Base-by-base conservation (phyloP, 2,797 vertebrate species). In the Gallinago stenura region DNA sequence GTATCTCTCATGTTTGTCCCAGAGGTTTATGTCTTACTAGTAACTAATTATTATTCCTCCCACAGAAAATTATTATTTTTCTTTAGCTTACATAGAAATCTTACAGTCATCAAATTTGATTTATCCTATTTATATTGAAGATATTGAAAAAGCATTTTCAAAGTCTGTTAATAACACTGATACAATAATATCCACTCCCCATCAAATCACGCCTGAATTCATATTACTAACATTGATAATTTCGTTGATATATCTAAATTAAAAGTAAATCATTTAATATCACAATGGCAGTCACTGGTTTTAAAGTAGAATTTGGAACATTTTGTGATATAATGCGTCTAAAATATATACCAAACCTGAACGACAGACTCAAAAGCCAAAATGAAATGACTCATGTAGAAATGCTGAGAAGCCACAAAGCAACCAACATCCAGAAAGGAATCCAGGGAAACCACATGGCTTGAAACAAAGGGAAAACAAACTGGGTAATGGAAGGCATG, bases 401-500 rank as follows among this genome's bases (percentile, higher is more conserved):
- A 97, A 80, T 87, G 15, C 60, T 90, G 46, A 87, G 64, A 94
- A 90, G 89, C 35, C 87, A 5, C 72, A 93, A 95, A 93, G 71
- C 56, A 83, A 64, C 26, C 8, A 73, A 54, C 9, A 79, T 54
- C 45, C 20, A 86, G 69, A 82, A 80, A 15, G 45, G 25, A 87
- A 85, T 81, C 18, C 12, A 57, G 45, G 62, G 66, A 83, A 93
- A 90, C 58, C 28, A 76, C 70, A 43, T 72, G 51, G 28, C 30
- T 90, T 78, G 56, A 87, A 94, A 94, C 54, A 72, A 94, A 90
- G 80, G 69, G 48, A 79, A 64, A 79, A 65, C 53, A 75, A 89
- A 66, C 50, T 53, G 70, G 16, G 39, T 94, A 93, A 85, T 90
- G 57, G 70, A 93, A 90, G 35, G 31, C 78, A 53, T 71, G 73